phyloP scores from a whole-genome alignment of 2,888 invertebrate species.

The Serrognathus titanus region DNA sequence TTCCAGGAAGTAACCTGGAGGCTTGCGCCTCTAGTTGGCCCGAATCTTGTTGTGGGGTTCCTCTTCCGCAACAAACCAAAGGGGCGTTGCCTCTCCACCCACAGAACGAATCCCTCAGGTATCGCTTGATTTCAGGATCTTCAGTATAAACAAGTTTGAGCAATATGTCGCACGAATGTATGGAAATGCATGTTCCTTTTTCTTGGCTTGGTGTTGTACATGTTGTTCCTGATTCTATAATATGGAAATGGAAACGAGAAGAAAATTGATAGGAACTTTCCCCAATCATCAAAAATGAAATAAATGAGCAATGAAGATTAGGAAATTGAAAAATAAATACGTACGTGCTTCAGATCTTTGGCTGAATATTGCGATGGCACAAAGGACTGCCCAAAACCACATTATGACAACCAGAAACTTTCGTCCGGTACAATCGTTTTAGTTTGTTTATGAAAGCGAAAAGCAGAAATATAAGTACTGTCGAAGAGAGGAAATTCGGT shows the following conservation, averaged over 20 bases:
- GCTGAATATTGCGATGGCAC: no score
- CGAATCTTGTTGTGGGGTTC: background rate
- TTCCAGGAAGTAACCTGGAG: background rate
- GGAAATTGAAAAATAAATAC: no score
- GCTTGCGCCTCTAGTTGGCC: background rate
- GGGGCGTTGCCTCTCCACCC: constrained; percentile 51
- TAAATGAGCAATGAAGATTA: no score
- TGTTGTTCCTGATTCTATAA: background rate
- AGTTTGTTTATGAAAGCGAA: no score
- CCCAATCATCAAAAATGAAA: no score
- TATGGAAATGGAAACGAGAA: background rate
- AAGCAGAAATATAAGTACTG: no score
- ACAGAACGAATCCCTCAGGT: constrained; percentile 54
- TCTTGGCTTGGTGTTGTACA: constrained; percentile 30
- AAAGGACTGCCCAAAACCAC: no score
- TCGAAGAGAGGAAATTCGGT: no score
- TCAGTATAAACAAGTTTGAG: constrained; percentile 40
- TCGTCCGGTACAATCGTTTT: no score
- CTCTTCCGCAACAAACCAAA: constrained; percentile 53
- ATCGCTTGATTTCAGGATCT: constrained; percentile 37
- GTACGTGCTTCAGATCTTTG: no score
- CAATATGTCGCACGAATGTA: constrained; percentile 51
- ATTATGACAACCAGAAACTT: no score
- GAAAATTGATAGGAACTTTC: no score
- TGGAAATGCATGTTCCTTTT: constrained; percentile 50